Percentiles rank a stretch among this genome's conserved stretches.
Conservation (phyloP, 2,888 invertebrate species). For the Neelides folsomi region DNA sequence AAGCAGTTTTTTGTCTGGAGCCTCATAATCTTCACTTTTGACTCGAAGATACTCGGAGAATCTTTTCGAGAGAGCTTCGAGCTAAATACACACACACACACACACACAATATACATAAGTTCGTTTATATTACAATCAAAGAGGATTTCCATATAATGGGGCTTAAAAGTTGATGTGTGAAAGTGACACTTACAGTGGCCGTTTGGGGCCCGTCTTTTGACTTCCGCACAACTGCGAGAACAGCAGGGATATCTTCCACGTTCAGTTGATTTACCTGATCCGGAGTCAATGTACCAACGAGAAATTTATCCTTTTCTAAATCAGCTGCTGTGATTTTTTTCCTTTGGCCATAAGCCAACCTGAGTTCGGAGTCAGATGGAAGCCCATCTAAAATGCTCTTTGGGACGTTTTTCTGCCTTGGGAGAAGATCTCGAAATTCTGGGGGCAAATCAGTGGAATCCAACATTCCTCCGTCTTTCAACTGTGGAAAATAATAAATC, state of each 20-base stretch:
- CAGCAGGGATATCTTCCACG: constrained; percentile 26
- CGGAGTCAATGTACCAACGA: constrained; percentile 27
- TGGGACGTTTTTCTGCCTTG: constrained; percentile 10
- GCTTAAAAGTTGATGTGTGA: neutral
- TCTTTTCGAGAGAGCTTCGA: constrained; percentile 23
- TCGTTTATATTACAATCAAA: neutral
- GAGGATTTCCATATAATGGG: neutral
- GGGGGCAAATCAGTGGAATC: constrained; percentile 22
- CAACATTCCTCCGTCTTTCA: constrained; percentile 20
- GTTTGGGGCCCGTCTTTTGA: constrained; percentile 28
- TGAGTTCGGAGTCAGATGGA: constrained; percentile 24
- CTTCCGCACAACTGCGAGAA: constrained; percentile 22
- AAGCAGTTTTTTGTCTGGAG: constrained; percentile 24
- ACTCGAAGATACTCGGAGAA: constrained; percentile 25
- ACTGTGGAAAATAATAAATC: constrained; percentile 4
- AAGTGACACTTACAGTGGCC: constrained; percentile 15
- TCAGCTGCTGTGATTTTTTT: constrained; percentile 14
- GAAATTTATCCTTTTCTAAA: constrained; percentile 17
- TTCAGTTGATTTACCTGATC: constrained; percentile 22
- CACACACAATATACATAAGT: neutral
- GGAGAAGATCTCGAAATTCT: constrained; percentile 18
- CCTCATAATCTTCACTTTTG: constrained; percentile 26
- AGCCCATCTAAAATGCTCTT: constrained; percentile 17
- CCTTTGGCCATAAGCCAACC: constrained; percentile 20
- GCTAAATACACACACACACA: constrained; percentile 6